Conservation (phyloP, 2,113 vertebrate species). For the Chlorodrepanis virens region DNA sequence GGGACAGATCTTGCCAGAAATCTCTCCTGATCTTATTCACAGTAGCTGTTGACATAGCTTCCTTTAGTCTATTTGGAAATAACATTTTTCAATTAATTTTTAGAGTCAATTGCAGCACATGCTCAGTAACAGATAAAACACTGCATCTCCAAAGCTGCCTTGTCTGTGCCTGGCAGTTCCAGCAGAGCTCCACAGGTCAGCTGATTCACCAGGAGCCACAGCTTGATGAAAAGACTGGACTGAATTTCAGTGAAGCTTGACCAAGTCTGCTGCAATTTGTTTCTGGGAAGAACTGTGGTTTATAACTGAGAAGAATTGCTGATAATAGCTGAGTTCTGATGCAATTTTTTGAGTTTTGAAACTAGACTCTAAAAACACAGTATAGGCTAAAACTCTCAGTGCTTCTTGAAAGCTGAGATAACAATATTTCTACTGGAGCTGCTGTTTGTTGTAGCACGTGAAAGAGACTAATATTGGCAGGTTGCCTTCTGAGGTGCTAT, state of each 20-base stretch:
- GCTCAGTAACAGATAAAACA: neutral
- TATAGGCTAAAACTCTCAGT: neutral
- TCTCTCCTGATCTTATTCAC: neutral
- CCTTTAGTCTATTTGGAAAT: neutral
- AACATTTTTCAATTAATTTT: neutral
- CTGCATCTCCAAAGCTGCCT: neutral
- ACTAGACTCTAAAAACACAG: neutral
- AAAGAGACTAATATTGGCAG: neutral
- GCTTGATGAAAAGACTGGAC: neutral
- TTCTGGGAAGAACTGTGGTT: neutral
- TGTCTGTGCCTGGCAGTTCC: neutral
- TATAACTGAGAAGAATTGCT: neutral
- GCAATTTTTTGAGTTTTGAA: neutral
- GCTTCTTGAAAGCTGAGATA: neutral
- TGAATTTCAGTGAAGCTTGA: neutral
- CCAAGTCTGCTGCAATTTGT: neutral
- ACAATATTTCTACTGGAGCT: neutral
- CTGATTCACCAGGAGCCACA: neutral
- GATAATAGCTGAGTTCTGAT: neutral
- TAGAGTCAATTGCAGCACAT: neutral
- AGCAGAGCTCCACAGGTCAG: neutral
- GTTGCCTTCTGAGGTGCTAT: neutral
- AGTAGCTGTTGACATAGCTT: neutral
- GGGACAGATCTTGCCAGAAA: neutral
- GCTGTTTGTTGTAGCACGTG: neutral